A percentile compares a stretch with the other conserved stretches of the same genome.
phyloP scores from a whole-genome alignment of 2,888 invertebrate genomes.

The Nemotelus pantherinus region DNA sequence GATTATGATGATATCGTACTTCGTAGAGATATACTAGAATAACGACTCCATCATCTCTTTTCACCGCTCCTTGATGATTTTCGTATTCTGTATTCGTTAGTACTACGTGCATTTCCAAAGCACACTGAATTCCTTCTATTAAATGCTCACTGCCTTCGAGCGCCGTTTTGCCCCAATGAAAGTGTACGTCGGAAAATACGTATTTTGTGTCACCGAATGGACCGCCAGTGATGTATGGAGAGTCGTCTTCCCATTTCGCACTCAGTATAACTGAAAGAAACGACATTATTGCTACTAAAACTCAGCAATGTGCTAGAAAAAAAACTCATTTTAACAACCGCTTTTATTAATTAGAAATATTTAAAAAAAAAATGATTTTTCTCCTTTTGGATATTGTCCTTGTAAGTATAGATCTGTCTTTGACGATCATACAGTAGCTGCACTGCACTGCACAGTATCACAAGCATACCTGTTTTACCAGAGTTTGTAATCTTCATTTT shows the following conservation, averaged over 20 bases:
- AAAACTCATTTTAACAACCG: background rate
- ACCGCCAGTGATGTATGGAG: slow-evolving; percentile 71
- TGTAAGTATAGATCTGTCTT: no score
- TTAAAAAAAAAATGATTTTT: no score
- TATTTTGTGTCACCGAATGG: slow-evolving; percentile 69
- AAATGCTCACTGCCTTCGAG: slow-evolving; percentile 75
- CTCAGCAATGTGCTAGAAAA: background rate
- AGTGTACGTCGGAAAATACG: slow-evolving; percentile 73
- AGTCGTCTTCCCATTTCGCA: slow-evolving; percentile 71
- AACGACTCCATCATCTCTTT: slow-evolving; percentile 69
- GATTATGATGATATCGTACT: slow-evolving; percentile 70
- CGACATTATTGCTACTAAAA: slow-evolving; percentile 20
- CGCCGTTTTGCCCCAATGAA: slow-evolving; percentile 74
- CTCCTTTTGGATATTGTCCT: no score
- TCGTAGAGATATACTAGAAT: slow-evolving; percentile 72
- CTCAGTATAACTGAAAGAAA: slow-evolving; percentile 69
- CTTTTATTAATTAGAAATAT: no score
- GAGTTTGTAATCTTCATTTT: slow-evolving; percentile 74
- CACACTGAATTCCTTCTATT: slow-evolving; percentile 67
- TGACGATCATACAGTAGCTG: no score
- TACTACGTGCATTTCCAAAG: slow-evolving; percentile 73
- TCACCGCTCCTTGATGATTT: slow-evolving; percentile 71
- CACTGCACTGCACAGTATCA: no score
- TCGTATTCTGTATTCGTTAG: slow-evolving; percentile 71
- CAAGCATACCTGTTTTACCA: slow-evolving; percentile 69